Evolutionary conservation across 2,113 vertebrate species (phyloP).

Genomic region (Verasper variegatus): DNA sequence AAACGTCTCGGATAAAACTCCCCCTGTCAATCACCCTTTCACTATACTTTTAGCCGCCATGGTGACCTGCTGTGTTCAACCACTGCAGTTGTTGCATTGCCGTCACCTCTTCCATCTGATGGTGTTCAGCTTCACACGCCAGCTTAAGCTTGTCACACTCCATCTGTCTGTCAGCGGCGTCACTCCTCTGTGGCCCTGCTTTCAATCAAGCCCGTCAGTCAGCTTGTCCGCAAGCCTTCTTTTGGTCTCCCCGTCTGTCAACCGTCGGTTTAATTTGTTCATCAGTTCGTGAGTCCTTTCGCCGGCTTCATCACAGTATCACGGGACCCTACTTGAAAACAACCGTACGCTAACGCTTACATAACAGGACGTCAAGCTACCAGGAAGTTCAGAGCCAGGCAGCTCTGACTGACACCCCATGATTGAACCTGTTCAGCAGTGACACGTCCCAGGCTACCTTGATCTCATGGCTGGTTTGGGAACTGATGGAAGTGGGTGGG

Average conservation of each 20-base stretch:
- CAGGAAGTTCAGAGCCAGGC: slow-evolving; percentile 21
- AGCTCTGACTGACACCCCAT: slow-evolving; percentile 54
- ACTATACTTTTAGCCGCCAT: slow-evolving; percentile 55
- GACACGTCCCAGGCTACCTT: slow-evolving; percentile 52
- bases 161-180: slow-evolving; percentile 68
- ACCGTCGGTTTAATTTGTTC: slow-evolving; percentile 56
- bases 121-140: slow-evolving; percentile 62
- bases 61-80: slow-evolving; percentile 77
- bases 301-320: slow-evolving; percentile 18
- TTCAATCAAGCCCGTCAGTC: slow-evolving; percentile 73
- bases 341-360: slow-evolving; percentile 19
- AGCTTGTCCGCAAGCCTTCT: slow-evolving; percentile 45
- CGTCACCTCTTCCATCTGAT: slow-evolving; percentile 47
- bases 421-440: slow-evolving; percentile 59
- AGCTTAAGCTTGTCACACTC: slow-evolving; percentile 71
- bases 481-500: slow-evolving; percentile 50
- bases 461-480: slow-evolving; percentile 52
- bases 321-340: slow-evolving; percentile 25
- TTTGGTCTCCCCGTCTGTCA: slow-evolving; percentile 57
- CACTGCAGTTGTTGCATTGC: slow-evolving; percentile 43
- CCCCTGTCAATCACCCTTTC: slow-evolving; percentile 70
- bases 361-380: not conserved
- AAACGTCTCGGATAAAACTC: slow-evolving; percentile 60
- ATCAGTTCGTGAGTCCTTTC: slow-evolving; percentile 41
- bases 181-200: slow-evolving; percentile 60